Evolutionary conservation across 30 jellyfish, hydroid and myxozoan species (phyloP).

Genomic region (Aurelia sp.): DNA sequence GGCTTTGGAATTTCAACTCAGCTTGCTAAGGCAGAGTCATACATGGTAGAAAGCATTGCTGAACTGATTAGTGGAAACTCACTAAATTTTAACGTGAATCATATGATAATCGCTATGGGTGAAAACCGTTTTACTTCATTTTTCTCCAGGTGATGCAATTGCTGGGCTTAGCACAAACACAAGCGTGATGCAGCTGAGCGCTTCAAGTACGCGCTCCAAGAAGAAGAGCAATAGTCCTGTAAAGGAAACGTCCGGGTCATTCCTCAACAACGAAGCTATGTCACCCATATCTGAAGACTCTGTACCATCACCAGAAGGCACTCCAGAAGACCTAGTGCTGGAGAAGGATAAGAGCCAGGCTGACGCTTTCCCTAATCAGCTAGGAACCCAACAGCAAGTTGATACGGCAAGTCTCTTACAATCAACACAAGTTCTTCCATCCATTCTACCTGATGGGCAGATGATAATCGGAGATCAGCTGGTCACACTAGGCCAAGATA

Average conservation of each 20-base stretch:
- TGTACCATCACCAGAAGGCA: slow-evolving; percentile 75
- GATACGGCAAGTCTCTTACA: not conserved
- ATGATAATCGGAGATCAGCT: slow-evolving; percentile 20
- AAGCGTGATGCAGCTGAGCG: slow-evolving; percentile 1
- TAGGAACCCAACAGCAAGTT: not conserved
- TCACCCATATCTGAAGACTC: slow-evolving; percentile 79
- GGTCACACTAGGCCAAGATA: not conserved
- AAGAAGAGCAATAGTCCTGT: slow-evolving; percentile 16
- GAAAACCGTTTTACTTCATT: not conserved
- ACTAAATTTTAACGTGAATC: too few species aligned
- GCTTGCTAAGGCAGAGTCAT: too few species aligned
- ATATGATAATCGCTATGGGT: too few species aligned
- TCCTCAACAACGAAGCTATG: slow-evolving; percentile 52
- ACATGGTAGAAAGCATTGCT: too few species aligned
- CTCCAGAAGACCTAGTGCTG: slow-evolving; percentile 78
- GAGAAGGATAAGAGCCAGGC: slow-evolving; percentile 31
- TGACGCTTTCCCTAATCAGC: not conserved
- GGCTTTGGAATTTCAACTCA: too few species aligned
- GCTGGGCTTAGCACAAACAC: slow-evolving; percentile 6
- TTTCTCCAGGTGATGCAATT: slow-evolving; percentile 28
- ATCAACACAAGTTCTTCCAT: not conserved
- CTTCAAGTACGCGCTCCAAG: not conserved
- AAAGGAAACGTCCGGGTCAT: slow-evolving; percentile 47
- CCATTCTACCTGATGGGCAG: slow-evolving; percentile 15
- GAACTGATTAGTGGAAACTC: too few species aligned